Evolutionary conservation across 2,888 invertebrate species (phyloP).

Genomic region (Norana najaformis): DNA sequence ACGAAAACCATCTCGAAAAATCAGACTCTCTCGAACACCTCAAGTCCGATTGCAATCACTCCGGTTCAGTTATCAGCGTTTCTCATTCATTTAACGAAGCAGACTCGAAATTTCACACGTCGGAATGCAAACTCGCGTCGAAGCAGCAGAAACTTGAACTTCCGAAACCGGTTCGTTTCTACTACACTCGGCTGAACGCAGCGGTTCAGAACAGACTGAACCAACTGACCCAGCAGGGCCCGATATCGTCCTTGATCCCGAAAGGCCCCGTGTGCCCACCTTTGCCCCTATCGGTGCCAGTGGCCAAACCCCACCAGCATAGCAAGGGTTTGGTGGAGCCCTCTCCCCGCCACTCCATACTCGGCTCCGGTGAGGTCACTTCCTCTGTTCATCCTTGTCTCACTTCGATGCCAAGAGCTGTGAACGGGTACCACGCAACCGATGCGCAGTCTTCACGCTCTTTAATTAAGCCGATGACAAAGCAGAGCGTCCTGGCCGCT

Average conservation of each 20-base stretch:
- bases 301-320: background rate
- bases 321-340: background rate
- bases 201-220: background rate
- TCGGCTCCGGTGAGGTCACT: background rate
- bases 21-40: background rate
- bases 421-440: background rate
- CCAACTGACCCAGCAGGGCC: background rate
- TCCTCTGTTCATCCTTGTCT: background rate
- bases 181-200: background rate
- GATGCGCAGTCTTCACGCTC: background rate
- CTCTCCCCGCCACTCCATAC: background rate
- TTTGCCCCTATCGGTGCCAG: background rate
- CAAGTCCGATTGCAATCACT: background rate
- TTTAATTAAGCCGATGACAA: background rate
- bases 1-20: background rate
- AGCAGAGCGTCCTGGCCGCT: background rate
- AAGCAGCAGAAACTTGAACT: background rate
- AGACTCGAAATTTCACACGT: no score
- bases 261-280: background rate
- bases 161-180: conserved; percentile 1
- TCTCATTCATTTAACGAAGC: background rate
- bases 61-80: background rate
- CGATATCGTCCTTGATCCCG: background rate
- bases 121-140: background rate
- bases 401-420: background rate